Evolutionary conservation across 2,113 vertebrate genomes (phyloP).

Genomic region (Aptenodytes patagonicus): DNA sequence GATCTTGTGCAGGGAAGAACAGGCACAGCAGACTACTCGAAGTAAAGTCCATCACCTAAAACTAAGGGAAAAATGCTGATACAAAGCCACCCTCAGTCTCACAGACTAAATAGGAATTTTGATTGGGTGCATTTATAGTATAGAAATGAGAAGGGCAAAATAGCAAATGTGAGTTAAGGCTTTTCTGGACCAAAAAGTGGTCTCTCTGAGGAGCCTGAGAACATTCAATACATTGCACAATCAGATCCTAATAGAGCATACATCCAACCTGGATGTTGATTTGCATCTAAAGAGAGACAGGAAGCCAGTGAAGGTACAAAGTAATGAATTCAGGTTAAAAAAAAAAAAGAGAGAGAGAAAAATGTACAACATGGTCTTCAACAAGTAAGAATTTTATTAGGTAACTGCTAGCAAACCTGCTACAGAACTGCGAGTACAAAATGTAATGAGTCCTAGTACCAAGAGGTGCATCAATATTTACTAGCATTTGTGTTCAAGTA

Average conservation of each 20-base stretch:
- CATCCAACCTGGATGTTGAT: not conserved
- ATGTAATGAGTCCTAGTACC: not conserved
- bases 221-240: too few species aligned
- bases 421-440: not conserved
- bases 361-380: not conserved
- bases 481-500: not conserved
- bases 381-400: not conserved
- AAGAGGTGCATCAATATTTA: not conserved
- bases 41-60: not conserved
- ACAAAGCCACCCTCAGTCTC: not conserved
- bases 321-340: not conserved
- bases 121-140: not conserved
- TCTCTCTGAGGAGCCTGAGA: not conserved
- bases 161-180: not conserved
- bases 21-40: not conserved
- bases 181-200: not conserved
- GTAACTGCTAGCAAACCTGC: not conserved
- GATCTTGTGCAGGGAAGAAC: not conserved
- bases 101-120: not conserved
- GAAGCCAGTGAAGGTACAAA: not conserved
- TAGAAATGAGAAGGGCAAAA: not conserved
- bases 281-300: not conserved
- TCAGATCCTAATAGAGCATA: not conserved
- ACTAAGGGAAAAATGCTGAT: not conserved
- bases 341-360: not conserved